A percentile compares a stretch with the other conserved stretches of the same genome.
Evolutionary conservation across 2,888 invertebrate species (phyloP).

Genomic region (Netelia virgata): DNA sequence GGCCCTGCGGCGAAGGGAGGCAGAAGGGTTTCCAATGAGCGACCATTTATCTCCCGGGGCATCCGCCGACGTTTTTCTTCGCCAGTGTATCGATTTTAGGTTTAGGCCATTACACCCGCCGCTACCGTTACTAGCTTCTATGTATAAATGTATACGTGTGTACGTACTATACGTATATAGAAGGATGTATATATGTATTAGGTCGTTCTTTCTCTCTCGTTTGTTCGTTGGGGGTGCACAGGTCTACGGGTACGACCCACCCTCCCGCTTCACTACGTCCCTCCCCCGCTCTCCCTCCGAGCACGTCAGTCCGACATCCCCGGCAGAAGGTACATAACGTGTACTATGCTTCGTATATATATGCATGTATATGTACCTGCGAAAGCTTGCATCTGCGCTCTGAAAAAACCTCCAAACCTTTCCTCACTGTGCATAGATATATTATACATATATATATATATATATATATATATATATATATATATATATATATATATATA

Average conservation of each 20-base stretch:
- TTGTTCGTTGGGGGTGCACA: slow-evolving; percentile 61
- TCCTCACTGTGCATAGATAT: slow-evolving; percentile 38
- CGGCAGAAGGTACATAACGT: slow-evolving; percentile 55
- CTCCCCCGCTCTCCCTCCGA: slow-evolving; percentile 28
- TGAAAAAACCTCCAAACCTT: slow-evolving; percentile 66
- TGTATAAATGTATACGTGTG: neutral
- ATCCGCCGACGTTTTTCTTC: slow-evolving; percentile 80
- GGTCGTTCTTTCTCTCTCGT: slow-evolving; percentile 55
- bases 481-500: neutral
- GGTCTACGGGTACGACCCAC: slow-evolving; percentile 58
- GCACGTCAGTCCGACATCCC: slow-evolving; percentile 65
- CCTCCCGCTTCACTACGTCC: slow-evolving; percentile 8
- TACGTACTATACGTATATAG: neutral
- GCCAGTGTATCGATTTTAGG: slow-evolving; percentile 80
- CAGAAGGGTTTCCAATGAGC: slow-evolving; percentile 79
- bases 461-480: slow-evolving; percentile 11
- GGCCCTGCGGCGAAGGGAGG: slow-evolving; percentile 70
- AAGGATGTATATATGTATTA: neutral
- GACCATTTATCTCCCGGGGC: slow-evolving; percentile 80
- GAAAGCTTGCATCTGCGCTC: slow-evolving; percentile 71
- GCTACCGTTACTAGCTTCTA: slow-evolving; percentile 67
- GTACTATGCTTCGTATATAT: slow-evolving; percentile 18
- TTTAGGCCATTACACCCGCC: slow-evolving; percentile 79
- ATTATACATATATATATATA: slow-evolving; percentile 19
- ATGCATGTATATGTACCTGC: slow-evolving; percentile 37